Evolutionary conservation across 2,888 invertebrate species (phyloP).

Genomic region (Dicyrtomina minuta): DNA sequence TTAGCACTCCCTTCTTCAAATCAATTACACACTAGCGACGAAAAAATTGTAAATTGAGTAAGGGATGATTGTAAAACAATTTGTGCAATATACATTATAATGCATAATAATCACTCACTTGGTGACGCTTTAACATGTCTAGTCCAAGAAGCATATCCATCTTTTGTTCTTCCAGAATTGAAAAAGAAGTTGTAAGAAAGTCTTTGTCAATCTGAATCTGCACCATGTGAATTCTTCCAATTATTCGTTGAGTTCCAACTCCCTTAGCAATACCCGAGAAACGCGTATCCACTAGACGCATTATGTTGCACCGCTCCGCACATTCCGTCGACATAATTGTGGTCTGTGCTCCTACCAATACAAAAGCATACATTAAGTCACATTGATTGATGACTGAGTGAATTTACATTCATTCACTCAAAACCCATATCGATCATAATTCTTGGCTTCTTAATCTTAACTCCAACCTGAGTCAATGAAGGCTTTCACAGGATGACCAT

Average conservation of each 20-base stretch:
- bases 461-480: slow-evolving; percentile 92
- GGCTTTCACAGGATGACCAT: slow-evolving; percentile 94
- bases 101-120: too few relatives aligned
- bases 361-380: slow-evolving; percentile 16
- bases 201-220: slow-evolving; percentile 94
- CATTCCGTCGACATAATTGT: slow-evolving; percentile 97
- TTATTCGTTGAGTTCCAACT: slow-evolving; percentile 92
- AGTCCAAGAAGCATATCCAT: slow-evolving; percentile 98
- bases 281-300: slow-evolving; percentile 75
- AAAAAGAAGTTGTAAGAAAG: slow-evolving; percentile 93
- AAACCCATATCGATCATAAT: neutral
- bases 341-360: slow-evolving; percentile 78
- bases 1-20: slow-evolving; percentile 79
- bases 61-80: neutral
- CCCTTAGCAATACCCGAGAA: slow-evolving; percentile 98
- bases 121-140: slow-evolving; percentile 96
- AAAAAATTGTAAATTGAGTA: neutral
- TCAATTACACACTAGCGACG: slow-evolving; percentile 81
- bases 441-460: neutral
- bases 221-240: slow-evolving; percentile 95
- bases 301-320: slow-evolving; percentile 90
- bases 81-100: neutral
- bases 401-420: neutral
- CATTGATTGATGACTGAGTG: too few relatives aligned
- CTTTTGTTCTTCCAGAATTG: slow-evolving; percentile 92